Conservation (phyloP, 2,797 vertebrate genomes). For the Sparus aurata region DNA sequence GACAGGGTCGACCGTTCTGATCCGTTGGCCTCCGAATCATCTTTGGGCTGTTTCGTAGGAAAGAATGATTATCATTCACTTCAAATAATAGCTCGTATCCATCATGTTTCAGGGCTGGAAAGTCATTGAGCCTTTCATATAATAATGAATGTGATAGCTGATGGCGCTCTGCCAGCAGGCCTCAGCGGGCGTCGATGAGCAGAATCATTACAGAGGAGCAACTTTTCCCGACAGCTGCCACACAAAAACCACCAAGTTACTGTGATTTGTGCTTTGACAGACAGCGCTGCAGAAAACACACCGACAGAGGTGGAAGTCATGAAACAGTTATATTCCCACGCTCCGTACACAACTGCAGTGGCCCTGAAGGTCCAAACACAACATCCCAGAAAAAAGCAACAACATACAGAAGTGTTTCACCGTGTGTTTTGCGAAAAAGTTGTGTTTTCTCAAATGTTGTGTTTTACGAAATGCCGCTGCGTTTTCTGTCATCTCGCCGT, state of each 20-base stretch:
- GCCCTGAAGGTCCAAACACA: no score
- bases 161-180: slow-evolving; percentile 30
- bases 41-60: slow-evolving; percentile 87
- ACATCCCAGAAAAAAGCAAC: no score
- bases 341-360: not conserved
- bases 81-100: slow-evolving; percentile 38
- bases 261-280: slow-evolving; percentile 50
- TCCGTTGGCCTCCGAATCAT: slow-evolving; percentile 91
- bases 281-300: slow-evolving; percentile 23
- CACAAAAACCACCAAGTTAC: slow-evolving; percentile 30
- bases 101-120: slow-evolving; percentile 44
- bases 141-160: slow-evolving; percentile 42
- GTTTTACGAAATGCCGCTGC: no score
- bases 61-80: slow-evolving; percentile 42
- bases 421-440: no score
- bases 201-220: slow-evolving; percentile 19
- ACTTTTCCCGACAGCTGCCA: slow-evolving; percentile 42
- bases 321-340: slow-evolving; percentile 29
- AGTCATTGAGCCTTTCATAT: slow-evolving; percentile 48
- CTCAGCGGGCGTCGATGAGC: slow-evolving; percentile 16
- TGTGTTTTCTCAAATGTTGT: no score
- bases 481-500: no score
- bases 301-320: slow-evolving; percentile 14
- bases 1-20: slow-evolving; percentile 90
- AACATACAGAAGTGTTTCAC: no score